Base-by-base conservation (phyloP, 92 coral and sea anemone genomes). In the Porites divaricata region DNA sequence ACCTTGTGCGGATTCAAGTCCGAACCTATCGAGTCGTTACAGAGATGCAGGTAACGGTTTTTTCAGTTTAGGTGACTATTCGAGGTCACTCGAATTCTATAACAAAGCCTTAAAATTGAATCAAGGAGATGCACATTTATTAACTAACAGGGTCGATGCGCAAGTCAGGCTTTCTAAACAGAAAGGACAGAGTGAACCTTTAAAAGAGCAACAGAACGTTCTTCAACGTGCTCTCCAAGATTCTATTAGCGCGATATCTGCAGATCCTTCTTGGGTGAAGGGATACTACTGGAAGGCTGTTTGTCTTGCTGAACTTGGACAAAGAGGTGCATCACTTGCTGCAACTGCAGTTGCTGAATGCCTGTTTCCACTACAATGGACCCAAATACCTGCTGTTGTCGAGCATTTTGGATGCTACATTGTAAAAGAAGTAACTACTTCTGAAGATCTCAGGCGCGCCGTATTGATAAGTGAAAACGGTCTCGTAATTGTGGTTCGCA, bases 271-370 rank as follows among this genome's bases (percentile, higher is more conserved):
- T 9, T 74, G 78, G 78, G 24, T 1, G 22, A 74, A 74, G 65
- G 78, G 78, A 2, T 74, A 15, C 15, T 52, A 52, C 9, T 74
- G 78, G 78, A 53, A 53, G 45, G 78, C 78, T 53, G 78, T 74
- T 35, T 74, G 78, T 6, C 64, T 54, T 50, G 78, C 65, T 74
- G 45, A 54, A 20, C 78, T 74, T 74, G 64, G 14, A 25, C 1
- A 74, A 16, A 61, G 64, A 74, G 78, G 63, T 52, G 22, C 78
- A 5, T 52, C 63, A 22, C 78, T 74, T 17, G 78, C 78, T 74
- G 63, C 78, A 24, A 49, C 78, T 25, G 65, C 78, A 13, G 63
- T 74, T 13, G 63, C 65, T 22, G 8, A 16, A 8, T 13, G 54
- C 54, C 49, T 74, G 48, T 74, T 54, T 50, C 63, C 77, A n/a